These are phyloP conservation scores for Cheumatopsyche charites DNA, from an alignment of 1,140 invertebrate genomes.

Conservation along the genomic window DNA sequence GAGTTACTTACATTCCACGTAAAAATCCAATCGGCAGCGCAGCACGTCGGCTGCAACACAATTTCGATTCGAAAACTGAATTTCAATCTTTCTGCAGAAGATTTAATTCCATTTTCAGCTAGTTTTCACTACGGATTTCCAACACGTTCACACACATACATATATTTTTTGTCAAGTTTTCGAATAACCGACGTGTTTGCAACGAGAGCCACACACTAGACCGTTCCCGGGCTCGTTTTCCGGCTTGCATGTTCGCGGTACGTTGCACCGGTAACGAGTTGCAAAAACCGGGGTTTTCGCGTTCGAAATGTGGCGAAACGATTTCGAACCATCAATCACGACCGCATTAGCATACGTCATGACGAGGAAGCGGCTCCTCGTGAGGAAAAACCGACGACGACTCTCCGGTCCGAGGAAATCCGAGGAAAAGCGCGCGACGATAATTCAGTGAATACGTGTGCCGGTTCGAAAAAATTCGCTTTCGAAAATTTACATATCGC, in stretches of 20 bases:
- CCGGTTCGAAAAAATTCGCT: background rate
- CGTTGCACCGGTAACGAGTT: conserved; percentile 21
- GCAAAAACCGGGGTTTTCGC: conserved; percentile 17
- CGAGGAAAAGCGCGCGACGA: background rate
- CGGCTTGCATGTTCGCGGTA: conserved; percentile 14
- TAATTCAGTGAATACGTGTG: background rate
- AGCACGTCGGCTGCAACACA: too few species aligned
- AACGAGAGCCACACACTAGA: background rate
- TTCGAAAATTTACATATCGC: background rate
- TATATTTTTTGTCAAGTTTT: conserved; percentile 2
- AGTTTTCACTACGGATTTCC: too few species aligned
- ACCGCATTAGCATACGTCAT: conserved; percentile 48
- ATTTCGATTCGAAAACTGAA: too few species aligned
- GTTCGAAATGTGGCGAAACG: conserved; percentile 32
- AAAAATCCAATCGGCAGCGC: too few species aligned
- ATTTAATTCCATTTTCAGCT: too few species aligned
- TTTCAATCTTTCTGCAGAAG: too few species aligned
- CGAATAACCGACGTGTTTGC: background rate
- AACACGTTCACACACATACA: too few species aligned
- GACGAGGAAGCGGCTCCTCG: background rate
- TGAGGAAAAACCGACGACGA: too few species aligned
- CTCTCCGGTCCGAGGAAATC: background rate
- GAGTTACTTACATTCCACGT: too few species aligned
- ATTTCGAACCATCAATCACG: conserved; percentile 44
- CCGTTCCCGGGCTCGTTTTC: background rate